Conservation (phyloP, 2,797 vertebrate genomes). For the Psittacula derbiana region DNA sequence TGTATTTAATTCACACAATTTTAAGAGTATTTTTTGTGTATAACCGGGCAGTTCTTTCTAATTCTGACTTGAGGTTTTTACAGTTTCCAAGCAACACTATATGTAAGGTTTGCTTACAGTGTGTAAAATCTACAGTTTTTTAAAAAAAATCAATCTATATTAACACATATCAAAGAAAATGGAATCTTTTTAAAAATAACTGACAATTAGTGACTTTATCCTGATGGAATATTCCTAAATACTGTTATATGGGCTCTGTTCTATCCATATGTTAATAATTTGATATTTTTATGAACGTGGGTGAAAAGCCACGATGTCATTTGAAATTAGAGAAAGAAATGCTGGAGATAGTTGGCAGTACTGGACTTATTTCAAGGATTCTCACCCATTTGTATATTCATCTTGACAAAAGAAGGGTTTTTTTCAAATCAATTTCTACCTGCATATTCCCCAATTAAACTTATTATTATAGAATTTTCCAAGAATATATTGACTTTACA, state of each 20-base stretch:
- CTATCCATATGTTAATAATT: background rate
- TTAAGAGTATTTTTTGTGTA: background rate
- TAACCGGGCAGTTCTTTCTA: conserved; percentile 7
- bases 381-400: background rate
- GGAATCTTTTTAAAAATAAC: background rate
- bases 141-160: background rate
- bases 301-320: background rate
- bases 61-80: background rate
- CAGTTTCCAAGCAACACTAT: conserved; percentile 2
- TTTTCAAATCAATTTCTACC: background rate
- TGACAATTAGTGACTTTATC: background rate
- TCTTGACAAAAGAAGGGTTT: background rate
- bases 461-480: background rate
- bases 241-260: background rate
- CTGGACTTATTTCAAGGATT: background rate
- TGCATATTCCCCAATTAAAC: background rate
- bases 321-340: background rate
- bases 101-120: background rate
- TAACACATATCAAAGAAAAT: background rate
- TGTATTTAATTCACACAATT: background rate
- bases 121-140: background rate
- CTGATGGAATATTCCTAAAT: background rate
- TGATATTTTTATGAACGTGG: background rate
- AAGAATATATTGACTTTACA: background rate
- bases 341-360: background rate